These are phyloP conservation scores for Prunella strophiata DNA, from an alignment of 2,797 vertebrate species.

Conservation along the genomic window DNA sequence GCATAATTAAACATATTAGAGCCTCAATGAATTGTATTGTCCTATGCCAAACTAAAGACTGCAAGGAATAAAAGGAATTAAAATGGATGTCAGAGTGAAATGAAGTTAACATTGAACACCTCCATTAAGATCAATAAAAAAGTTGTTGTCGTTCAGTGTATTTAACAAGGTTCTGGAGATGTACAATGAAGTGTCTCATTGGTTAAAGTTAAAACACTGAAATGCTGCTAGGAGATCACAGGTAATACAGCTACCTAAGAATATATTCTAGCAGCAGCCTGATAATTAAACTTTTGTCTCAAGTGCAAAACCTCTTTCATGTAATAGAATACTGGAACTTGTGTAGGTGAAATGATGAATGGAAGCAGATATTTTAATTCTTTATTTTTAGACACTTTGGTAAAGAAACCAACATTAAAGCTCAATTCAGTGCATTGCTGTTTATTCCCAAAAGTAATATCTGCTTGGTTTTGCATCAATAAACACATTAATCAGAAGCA, in stretches of 20 bases:
- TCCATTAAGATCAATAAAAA: constrained; percentile 41
- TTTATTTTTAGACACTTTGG: neutral
- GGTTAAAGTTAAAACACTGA: constrained; percentile 29
- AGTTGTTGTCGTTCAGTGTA: neutral
- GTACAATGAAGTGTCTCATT: neutral
- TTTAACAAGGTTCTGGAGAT: constrained; percentile 1
- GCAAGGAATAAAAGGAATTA: constrained; percentile 16
- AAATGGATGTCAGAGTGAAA: constrained; percentile 17
- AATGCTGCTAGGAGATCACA: neutral
- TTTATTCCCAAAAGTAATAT: constrained; percentile 22
- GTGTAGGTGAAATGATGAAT: constrained; percentile 44
- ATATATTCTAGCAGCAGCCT: neutral
- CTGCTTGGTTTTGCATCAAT: constrained; percentile 43
- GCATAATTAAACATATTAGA: constrained; percentile 49
- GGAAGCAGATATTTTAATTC: constrained; percentile 21
- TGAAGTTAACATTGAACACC: neutral
- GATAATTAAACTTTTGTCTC: constrained; percentile 42
- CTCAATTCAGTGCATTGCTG: neutral
- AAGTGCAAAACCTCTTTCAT: neutral
- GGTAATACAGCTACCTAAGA: neutral
- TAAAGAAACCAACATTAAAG: neutral
- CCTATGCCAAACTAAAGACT: constrained; percentile 7
- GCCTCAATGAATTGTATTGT: neutral
- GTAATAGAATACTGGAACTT: neutral
- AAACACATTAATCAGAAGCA: constrained; percentile 50